These are phyloP conservation scores for Anas capensis DNA, from an alignment of 2,797 vertebrate species.

Conservation along the genomic window DNA sequence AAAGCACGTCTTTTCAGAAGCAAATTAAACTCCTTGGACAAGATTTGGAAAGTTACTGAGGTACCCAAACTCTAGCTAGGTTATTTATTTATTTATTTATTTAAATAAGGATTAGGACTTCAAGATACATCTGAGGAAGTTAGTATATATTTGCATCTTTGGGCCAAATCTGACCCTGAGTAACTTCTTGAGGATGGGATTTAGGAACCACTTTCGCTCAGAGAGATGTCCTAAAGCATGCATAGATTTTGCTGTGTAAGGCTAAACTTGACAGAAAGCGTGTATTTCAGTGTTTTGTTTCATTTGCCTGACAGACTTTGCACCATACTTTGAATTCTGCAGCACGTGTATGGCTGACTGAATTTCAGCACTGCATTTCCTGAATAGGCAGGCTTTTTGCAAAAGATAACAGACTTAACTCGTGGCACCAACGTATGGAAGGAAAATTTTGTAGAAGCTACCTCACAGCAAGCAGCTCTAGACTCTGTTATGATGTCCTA, in stretches of 20 bases:
- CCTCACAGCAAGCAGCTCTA: not conserved
- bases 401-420: not conserved
- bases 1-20: slow-evolving; percentile 27
- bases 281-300: not conserved
- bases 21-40: slow-evolving; percentile 2
- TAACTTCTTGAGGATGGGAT: not conserved
- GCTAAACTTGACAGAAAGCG: not conserved
- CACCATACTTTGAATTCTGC: not conserved
- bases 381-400: not conserved
- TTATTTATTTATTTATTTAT: not conserved
- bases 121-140: not conserved
- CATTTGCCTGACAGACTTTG: not conserved
- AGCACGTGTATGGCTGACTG: not conserved
- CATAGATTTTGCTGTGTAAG: not conserved
- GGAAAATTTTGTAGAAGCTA: not conserved
- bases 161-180: not conserved
- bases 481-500: not conserved
- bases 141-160: not conserved
- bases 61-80: not conserved
- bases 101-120: not conserved
- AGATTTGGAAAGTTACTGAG: not conserved
- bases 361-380: not conserved
- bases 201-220: not conserved
- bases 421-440: not conserved
- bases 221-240: not conserved